Evolutionary conservation across 2,888 invertebrate genomes (phyloP).

Genomic region (Chrysotoxum bicinctum): DNA sequence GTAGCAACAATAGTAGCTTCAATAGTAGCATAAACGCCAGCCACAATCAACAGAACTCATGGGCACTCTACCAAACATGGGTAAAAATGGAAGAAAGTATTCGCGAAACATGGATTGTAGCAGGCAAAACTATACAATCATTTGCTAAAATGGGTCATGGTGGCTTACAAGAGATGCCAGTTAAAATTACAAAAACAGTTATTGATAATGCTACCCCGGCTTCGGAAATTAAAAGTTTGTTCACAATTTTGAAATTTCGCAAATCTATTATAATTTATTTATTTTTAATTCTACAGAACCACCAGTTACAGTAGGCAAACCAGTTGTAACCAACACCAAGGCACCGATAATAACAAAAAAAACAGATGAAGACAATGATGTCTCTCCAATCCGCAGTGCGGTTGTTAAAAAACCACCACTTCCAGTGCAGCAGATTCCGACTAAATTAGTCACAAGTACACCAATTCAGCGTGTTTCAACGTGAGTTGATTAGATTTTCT

Average conservation of each 20-base stretch:
- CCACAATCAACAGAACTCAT: constrained; percentile 83
- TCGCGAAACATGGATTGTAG: constrained; percentile 90
- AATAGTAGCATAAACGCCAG: constrained; percentile 23
- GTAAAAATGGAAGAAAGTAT: constrained; percentile 89
- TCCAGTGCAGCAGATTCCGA: constrained; percentile 39
- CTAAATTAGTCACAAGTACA: constrained; percentile 56
- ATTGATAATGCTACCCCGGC: constrained; percentile 77
- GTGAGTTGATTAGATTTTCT: constrained; percentile 12
- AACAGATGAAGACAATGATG: constrained; percentile 72
- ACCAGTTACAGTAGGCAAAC: constrained; percentile 74
- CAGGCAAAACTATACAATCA: constrained; percentile 89
- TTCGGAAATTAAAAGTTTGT: constrained; percentile 76
- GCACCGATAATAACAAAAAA: constrained; percentile 74
- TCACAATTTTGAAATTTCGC: neutral
- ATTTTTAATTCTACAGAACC: constrained; percentile 23
- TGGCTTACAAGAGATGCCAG: constrained; percentile 81
- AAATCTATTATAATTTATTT: neutral
- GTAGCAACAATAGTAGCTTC: constrained; percentile 76
- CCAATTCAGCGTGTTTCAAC: constrained; percentile 40
- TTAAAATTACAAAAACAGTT: constrained; percentile 82
- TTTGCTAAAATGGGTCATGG: constrained; percentile 85
- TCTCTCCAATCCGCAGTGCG: constrained; percentile 63
- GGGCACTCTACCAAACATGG: constrained; percentile 93
- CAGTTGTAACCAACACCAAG: constrained; percentile 74
- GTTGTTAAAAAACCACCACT: constrained; percentile 72